Evolutionary conservation across 2,888 invertebrate genomes (phyloP).

Genomic region (Lutraria lutraria): DNA sequence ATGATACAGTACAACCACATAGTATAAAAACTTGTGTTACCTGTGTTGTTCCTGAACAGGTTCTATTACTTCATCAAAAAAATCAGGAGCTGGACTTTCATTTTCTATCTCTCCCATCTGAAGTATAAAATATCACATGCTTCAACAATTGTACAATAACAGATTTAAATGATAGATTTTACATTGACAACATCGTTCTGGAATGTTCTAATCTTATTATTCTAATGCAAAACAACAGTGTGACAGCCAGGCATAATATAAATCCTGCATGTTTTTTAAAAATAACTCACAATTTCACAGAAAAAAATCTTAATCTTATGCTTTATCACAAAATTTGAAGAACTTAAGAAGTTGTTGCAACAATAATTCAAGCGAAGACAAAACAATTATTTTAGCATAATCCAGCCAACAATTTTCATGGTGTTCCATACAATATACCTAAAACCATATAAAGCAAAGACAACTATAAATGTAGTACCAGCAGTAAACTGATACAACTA

Average conservation of each 20-base stretch:
- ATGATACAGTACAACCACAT: not conserved
- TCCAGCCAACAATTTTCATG: not conserved
- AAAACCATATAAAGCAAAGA: too few relatives aligned
- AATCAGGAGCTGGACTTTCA: slow-evolving; percentile 62
- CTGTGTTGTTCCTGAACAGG: slow-evolving; percentile 31
- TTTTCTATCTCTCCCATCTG: slow-evolving; percentile 69
- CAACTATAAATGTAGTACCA: too few relatives aligned
- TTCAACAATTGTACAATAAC: not conserved
- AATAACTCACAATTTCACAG: not conserved
- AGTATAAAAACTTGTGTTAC: slow-evolving; percentile 13
- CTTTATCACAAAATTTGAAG: not conserved
- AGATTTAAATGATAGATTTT: not conserved
- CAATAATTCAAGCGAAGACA: not conserved
- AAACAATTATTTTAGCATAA: not conserved
- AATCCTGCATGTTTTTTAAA: not conserved
- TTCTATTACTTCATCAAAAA: slow-evolving; percentile 32
- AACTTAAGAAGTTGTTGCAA: not conserved
- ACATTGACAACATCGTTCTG: not conserved
- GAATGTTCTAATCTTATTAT: not conserved
- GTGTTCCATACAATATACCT: not conserved
- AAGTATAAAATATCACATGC: slow-evolving; percentile 11
- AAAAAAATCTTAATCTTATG: not conserved
- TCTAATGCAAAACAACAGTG: not conserved
- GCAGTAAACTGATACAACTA: not conserved
- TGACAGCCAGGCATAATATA: not conserved